Evolutionary conservation across 92 coral and sea anemone genomes (phyloP).

Genomic region (Siderastrea radians): DNA sequence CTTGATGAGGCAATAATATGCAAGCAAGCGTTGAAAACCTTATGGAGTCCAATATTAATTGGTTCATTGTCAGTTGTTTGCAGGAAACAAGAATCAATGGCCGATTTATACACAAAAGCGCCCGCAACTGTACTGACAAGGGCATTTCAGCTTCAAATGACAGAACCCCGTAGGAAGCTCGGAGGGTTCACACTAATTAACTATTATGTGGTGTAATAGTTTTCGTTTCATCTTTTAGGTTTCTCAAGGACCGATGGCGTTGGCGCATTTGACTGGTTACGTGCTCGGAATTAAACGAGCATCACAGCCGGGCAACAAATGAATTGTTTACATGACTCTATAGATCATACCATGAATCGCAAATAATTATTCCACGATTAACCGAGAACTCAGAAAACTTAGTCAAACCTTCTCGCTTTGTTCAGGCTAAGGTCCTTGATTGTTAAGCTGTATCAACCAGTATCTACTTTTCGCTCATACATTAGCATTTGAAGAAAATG

Average conservation of each 20-base stretch:
- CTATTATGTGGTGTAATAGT: too few relatives aligned
- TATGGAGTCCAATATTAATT: not conserved
- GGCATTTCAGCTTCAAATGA: too few relatives aligned
- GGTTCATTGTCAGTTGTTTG: not conserved
- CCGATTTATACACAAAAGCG: not conserved
- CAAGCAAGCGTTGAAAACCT: not conserved
- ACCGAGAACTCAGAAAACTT: not conserved
- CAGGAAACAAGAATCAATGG: not conserved
- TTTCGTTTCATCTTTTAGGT: not conserved
- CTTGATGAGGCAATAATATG: not conserved
- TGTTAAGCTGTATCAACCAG: too few relatives aligned
- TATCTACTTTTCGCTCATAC: not conserved
- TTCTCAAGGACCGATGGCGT: not conserved
- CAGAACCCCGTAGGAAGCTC: not conserved
- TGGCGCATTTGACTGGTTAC: not conserved
- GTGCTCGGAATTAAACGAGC: constrained; percentile 1
- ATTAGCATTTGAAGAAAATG: constrained; percentile 4
- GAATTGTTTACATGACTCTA: not conserved
- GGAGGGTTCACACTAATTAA: too few relatives aligned
- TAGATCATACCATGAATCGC: not conserved
- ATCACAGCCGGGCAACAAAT: not conserved
- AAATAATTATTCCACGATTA: not conserved
- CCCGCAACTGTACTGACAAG: too few relatives aligned
- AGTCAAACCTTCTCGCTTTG: not conserved
- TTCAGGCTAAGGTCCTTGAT: not conserved